These are phyloP conservation scores for Zhuqinia jingwanae DNA, from an alignment of 2,888 invertebrate genomes.

Conservation along the genomic window DNA sequence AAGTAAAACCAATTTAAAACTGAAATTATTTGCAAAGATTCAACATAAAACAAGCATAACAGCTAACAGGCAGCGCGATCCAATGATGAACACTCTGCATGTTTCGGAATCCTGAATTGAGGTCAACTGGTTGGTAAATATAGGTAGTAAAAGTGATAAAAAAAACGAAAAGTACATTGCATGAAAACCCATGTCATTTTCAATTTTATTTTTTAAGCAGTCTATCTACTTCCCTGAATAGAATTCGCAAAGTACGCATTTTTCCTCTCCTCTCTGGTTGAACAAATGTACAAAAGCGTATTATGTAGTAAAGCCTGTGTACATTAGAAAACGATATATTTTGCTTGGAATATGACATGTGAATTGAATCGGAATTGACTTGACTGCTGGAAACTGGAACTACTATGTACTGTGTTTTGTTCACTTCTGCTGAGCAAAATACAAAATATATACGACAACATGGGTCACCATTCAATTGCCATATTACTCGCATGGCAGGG, in stretches of 20 bases:
- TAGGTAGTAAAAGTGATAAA: background rate
- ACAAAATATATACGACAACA: background rate
- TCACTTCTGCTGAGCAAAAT: background rate
- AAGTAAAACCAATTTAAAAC: too few species aligned
- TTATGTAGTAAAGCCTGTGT: too few species aligned
- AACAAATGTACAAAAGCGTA: too few species aligned
- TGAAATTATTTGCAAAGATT: too few species aligned
- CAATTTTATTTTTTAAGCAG: background rate
- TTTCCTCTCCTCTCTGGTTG: background rate
- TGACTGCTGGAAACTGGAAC: background rate
- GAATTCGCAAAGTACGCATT: constrained; percentile 14
- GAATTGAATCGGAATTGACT: constrained; percentile 28
- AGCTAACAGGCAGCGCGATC: too few species aligned
- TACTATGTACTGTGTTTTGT: too few species aligned
- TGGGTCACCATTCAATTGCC: background rate
- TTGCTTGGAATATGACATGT: background rate
- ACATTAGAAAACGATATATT: background rate
- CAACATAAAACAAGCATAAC: too few species aligned
- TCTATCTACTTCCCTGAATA: background rate
- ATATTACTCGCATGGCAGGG: background rate
- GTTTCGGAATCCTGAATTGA: too few species aligned
- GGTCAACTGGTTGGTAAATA: too few species aligned
- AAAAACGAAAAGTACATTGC: background rate
- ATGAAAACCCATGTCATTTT: background rate
- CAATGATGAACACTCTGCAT: too few species aligned